Conservation (phyloP, 2,797 vertebrate species). For the Cirrhinus molitorella region DNA sequence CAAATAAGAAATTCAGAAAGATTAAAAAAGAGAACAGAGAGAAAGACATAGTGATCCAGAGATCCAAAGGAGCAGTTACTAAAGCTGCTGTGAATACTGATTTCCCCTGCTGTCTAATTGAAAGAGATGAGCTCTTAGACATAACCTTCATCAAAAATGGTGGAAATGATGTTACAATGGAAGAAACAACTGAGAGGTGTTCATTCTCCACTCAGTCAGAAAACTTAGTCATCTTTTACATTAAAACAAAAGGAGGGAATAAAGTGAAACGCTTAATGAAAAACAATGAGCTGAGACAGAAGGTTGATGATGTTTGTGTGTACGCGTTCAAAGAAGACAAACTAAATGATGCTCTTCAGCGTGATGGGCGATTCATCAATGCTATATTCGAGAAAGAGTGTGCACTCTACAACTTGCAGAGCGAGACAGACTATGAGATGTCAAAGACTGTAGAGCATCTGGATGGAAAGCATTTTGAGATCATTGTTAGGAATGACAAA, state of each 20-base stretch:
- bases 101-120: constrained; percentile 53
- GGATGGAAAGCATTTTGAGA: constrained; percentile 41
- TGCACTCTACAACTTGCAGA: not conserved
- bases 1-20: not conserved
- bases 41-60: constrained; percentile 37
- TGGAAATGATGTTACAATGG: not conserved
- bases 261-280: constrained; percentile 31
- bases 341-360: constrained; percentile 61
- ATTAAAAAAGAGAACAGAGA: not conserved
- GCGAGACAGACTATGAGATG: not conserved
- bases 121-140: constrained; percentile 2
- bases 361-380: constrained; percentile 62
- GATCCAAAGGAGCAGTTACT: not conserved
- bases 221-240: constrained; percentile 58
- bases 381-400: not conserved
- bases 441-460: constrained; percentile 25
- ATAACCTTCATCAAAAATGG: constrained; percentile 11
- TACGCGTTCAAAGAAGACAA: constrained; percentile 64
- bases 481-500: not conserved
- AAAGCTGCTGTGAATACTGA: constrained; percentile 23
- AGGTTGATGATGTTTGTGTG: constrained; percentile 47
- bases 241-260: constrained; percentile 55
- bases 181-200: rapidly evolving
- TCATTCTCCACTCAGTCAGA: not conserved
- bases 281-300: constrained; percentile 25